Percentiles rank a stretch among this genome's conserved stretches.
Evolutionary conservation across 2,797 vertebrate genomes (phyloP).

Genomic region (Myotis findleyi): DNA sequence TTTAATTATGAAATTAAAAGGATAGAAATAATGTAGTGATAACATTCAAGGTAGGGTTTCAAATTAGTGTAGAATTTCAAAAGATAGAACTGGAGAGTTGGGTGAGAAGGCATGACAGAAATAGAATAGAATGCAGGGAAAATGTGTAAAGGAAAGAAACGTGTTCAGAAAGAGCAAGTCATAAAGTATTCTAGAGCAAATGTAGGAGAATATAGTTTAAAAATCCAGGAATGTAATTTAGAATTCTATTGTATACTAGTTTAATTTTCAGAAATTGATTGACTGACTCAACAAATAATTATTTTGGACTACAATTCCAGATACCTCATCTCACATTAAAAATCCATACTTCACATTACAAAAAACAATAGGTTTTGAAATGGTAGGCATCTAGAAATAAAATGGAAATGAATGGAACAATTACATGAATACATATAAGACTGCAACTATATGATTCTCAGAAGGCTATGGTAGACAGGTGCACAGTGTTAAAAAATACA

Average conservation of each 20-base stretch:
- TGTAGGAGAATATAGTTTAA: not conserved
- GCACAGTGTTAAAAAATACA: not conserved
- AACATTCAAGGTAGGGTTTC: not conserved
- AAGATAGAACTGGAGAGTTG: not conserved
- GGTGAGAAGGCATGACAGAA: not conserved
- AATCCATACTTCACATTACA: not conserved
- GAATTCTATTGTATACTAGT: not conserved
- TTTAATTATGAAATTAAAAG: not conserved
- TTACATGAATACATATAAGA: not conserved
- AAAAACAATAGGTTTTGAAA: not conserved
- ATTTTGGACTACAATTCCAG: not conserved
- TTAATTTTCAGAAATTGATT: not conserved
- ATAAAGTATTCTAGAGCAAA: not conserved
- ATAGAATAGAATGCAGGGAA: accelerated
- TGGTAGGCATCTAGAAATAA: not conserved
- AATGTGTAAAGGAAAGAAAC: not conserved
- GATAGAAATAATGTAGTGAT: not conserved
- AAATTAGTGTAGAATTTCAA: not conserved
- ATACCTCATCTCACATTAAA: not conserved
- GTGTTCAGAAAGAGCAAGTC: not conserved
- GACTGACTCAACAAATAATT: not conserved
- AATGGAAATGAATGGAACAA: not conserved
- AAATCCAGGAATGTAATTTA: not conserved
- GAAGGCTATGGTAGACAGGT: not conserved
- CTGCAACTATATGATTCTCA: not conserved